Evolutionary conservation across 2,113 vertebrate species (phyloP), one percentile per base, ranked within the genome.

Genomic region (Odobenus rosmarus): DNA sequence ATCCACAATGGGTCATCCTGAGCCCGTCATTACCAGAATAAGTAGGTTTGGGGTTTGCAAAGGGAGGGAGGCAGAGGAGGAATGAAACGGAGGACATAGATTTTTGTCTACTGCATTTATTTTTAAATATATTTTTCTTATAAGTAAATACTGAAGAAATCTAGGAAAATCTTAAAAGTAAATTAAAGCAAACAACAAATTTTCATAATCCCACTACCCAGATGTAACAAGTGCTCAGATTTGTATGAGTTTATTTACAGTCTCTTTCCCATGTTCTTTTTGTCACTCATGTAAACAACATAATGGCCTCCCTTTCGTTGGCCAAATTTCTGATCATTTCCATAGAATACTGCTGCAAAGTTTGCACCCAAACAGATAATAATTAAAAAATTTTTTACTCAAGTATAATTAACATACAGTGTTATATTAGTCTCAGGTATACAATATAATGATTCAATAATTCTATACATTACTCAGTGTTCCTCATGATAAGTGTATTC

Each of bases 151-250:
- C 7, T 77, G 14, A 28, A 55, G 12, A 88, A 69, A 83, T 61
- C 81, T 53, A 93, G 42, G 67, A 72, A 90, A 95, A 36, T 53
- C 39, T 85, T 90, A 36, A 81, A 84, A 96, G 19, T 79, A 88
- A 86, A 89, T 86, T 69, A 36, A 93, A 93, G 33, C 61, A 93
- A 94, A 80, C 57, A 36, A 76, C 21, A 51, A 36, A 61, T 82
- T 90, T 90, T 87, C n/a, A 33, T 23, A n/a, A 74, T 81, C 26
- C 51, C 4, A 64, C 64, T 76, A 67, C 18, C 3, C 51, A 53
- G 10, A 62, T 61, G 39, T 46, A 82, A 49, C 12, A 90, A 91
- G 39, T 53, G 21, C n/a, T 81, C 28, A 84, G 13, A 89, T n/a
- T 67, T 59, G 92, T 55, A 53, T 36, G 69, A 80, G 36, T 51